A percentile compares a stretch with the other conserved stretches of the same genome.
Conservation (phyloP, 2,888 invertebrate genomes). For the Pteria penguin region DNA sequence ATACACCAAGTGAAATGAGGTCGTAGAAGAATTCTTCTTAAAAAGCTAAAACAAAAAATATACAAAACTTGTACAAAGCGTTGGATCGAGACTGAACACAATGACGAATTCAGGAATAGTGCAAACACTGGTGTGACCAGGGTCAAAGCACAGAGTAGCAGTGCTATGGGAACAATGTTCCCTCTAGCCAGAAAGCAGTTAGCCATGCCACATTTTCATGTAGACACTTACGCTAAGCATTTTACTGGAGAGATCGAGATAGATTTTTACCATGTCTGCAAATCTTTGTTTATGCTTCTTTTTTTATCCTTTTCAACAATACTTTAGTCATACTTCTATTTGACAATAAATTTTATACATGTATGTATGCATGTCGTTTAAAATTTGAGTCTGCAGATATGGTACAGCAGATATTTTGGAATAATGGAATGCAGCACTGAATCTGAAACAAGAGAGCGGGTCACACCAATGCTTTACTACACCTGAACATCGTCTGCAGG, state of each 20-base stretch:
- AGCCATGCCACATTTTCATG: constrained; percentile 18
- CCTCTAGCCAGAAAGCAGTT: constrained; percentile 5
- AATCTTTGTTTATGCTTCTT: too few species aligned
- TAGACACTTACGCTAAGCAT: constrained; percentile 10
- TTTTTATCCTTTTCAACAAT: neutral
- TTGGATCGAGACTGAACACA: constrained; percentile 8
- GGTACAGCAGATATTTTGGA: neutral
- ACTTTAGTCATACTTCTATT: neutral
- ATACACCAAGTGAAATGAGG: too few species aligned
- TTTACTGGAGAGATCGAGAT: constrained; percentile 3
- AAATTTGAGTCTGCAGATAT: constrained; percentile 5
- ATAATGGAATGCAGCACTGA: constrained; percentile 10
- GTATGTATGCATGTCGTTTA: neutral
- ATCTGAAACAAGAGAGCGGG: constrained; percentile 22
- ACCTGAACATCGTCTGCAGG: constrained; percentile 40
- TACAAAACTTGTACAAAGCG: constrained; percentile 6
- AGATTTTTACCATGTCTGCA: constrained; percentile 5
- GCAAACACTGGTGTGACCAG: constrained; percentile 60
- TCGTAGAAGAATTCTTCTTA: neutral
- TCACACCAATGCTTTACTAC: constrained; percentile 62
- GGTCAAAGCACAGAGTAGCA: constrained; percentile 35
- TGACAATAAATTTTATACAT: neutral
- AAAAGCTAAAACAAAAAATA: neutral
- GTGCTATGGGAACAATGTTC: constrained; percentile 10
- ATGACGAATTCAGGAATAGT: constrained; percentile 31